Percentiles rank a stretch among this genome's conserved stretches.
Conservation (phyloP, 1,140 invertebrate genomes). For the Drosophila triauraria region DNA sequence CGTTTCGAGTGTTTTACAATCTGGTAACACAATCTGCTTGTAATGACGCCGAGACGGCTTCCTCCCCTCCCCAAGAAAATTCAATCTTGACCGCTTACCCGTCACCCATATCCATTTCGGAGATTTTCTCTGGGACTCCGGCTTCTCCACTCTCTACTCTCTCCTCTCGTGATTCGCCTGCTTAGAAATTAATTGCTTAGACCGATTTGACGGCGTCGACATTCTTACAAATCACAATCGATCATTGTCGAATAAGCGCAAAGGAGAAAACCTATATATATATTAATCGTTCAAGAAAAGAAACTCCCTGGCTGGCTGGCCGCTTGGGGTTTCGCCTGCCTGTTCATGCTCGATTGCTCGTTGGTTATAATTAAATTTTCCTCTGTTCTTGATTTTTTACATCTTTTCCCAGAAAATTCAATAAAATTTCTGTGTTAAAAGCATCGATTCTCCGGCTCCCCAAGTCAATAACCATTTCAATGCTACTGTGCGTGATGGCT, state of each 20-base stretch:
- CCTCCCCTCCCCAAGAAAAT: slow-evolving; percentile 43
- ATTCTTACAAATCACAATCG: slow-evolving; percentile 78
- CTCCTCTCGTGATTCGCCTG: slow-evolving; percentile 37
- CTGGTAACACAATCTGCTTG: slow-evolving; percentile 72
- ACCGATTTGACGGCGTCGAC: slow-evolving; percentile 44
- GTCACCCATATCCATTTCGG: slow-evolving; percentile 71
- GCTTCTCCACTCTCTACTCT: not conserved
- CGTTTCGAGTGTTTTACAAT: slow-evolving; percentile 71
- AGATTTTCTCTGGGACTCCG: slow-evolving; percentile 30
- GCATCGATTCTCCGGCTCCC: slow-evolving; percentile 20
- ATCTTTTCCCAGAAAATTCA: slow-evolving; percentile 76
- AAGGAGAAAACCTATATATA: slow-evolving; percentile 33
- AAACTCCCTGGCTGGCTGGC: slow-evolving; percentile 19
- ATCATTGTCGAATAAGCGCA: slow-evolving; percentile 65
- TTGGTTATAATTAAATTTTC: slow-evolving; percentile 70
- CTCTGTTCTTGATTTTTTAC: slow-evolving; percentile 56
- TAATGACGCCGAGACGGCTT: slow-evolving; percentile 26
- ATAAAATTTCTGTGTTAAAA: slow-evolving; percentile 56
- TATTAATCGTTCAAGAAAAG: slow-evolving; percentile 52
- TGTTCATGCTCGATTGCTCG: slow-evolving; percentile 41
- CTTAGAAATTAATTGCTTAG: slow-evolving; percentile 58
- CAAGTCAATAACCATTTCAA: slow-evolving; percentile 54
- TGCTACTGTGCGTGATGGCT: slow-evolving; percentile 57
- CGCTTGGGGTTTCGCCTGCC: slow-evolving; percentile 19
- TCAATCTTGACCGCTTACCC: slow-evolving; percentile 65